Conservation (phyloP, 2,113 vertebrate species). For the Felis catus region F.catus_Fca126_mat1.0 CM031415.1:146704501-146705000, state of each 20-base stretch:
- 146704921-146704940: not conserved
- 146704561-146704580: not conserved
- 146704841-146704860: not conserved
- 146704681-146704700: not conserved
- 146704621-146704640: not conserved
- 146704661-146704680: not conserved
- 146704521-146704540: not conserved
- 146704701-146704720: not conserved
- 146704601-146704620: fast-evolving
- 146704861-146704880: not conserved
- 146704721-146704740: not conserved
- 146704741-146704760: not conserved
- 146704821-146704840: not conserved
- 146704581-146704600: not conserved
- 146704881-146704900: not conserved
- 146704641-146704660: not conserved
- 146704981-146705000: not conserved
- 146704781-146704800: not conserved
- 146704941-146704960: not conserved
- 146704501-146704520: not conserved
- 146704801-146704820: not conserved
- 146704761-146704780: not conserved
- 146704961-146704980: not conserved
- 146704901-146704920: not conserved
- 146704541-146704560: not conserved